Evolutionary conservation across 2,888 invertebrate species (phyloP).

Genomic region (Oegoconia quadripuncta): DNA sequence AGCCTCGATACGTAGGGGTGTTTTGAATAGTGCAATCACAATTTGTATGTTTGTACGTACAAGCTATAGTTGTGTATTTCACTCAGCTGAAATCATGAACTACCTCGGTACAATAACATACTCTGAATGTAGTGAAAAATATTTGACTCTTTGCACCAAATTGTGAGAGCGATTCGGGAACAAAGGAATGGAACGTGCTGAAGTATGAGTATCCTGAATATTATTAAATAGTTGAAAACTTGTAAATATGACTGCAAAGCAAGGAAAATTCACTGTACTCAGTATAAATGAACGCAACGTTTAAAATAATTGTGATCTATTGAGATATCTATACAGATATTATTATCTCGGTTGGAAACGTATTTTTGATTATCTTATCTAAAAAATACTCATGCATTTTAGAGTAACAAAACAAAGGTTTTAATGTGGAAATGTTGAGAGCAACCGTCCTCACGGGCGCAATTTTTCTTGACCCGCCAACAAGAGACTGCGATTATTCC

Average conservation of each 20-base stretch:
- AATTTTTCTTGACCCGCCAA: constrained; percentile 31
- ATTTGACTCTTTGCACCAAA: constrained; percentile 26
- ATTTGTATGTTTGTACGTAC: too few relatives aligned
- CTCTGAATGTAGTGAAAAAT: constrained; percentile 27
- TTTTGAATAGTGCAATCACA: too few relatives aligned
- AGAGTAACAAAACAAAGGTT: constrained; percentile 32
- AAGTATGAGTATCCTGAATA: constrained; percentile 1
- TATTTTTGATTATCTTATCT: neutral
- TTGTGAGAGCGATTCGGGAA: constrained; percentile 18
- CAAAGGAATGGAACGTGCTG: constrained; percentile 18
- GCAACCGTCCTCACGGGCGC: constrained; percentile 29
- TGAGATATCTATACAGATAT: too few relatives aligned
- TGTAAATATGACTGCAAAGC: neutral
- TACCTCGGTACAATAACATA: too few relatives aligned
- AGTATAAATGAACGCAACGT: too few relatives aligned
- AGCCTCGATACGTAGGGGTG: too few relatives aligned
- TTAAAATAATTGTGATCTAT: too few relatives aligned
- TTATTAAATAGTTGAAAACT: neutral
- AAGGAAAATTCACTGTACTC: too few relatives aligned
- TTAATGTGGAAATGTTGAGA: constrained; percentile 28
- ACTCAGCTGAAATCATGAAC: too few relatives aligned
- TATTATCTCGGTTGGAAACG: neutral
- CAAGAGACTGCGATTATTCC: constrained; percentile 31
- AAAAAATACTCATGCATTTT: constrained; percentile 11
- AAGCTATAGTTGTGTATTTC: too few relatives aligned